phyloP scores from a whole-genome alignment of 2,888 invertebrate genomes.

The Hirtodrosophila confusa region DNA sequence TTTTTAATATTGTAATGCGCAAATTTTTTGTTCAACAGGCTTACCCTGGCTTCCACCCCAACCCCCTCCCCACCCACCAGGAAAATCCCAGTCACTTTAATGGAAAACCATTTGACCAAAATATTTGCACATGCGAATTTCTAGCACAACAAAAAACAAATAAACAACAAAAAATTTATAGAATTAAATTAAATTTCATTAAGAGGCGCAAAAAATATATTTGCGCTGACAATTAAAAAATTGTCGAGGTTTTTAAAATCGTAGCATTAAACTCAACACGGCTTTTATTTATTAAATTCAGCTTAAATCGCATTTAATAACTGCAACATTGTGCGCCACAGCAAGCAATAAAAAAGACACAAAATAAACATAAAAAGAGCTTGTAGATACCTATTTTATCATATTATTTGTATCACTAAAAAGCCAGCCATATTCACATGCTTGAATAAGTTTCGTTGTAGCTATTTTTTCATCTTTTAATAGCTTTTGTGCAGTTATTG shows the following conservation, averaged over 20 bases:
- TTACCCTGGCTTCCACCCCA: constrained; percentile 7
- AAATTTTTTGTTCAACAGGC: constrained; percentile 52
- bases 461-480: no score
- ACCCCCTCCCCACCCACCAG: constrained; percentile 10
- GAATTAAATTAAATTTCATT: constrained; percentile 35
- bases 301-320: constrained; percentile 74
- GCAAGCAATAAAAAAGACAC: constrained; percentile 10
- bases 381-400: neutral
- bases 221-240: constrained; percentile 60
- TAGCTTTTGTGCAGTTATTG: no score
- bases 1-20: constrained; percentile 77
- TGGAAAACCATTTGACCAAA: constrained; percentile 66
- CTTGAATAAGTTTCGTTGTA: no score
- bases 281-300: constrained; percentile 58
- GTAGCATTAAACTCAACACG: constrained; percentile 36
- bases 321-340: constrained; percentile 27
- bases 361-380: neutral
- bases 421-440: no score
- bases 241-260: constrained; percentile 33
- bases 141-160: constrained; percentile 24
- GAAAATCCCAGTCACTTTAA: constrained; percentile 49
- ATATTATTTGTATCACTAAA: no score
- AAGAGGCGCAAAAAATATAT: constrained; percentile 19
- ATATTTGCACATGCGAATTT: constrained; percentile 47
- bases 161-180: constrained; percentile 6